Evolutionary conservation across 2,888 invertebrate genomes (phyloP), one percentile per base, ranked within the genome.

Genomic region (Hetaerina titia): DNA sequence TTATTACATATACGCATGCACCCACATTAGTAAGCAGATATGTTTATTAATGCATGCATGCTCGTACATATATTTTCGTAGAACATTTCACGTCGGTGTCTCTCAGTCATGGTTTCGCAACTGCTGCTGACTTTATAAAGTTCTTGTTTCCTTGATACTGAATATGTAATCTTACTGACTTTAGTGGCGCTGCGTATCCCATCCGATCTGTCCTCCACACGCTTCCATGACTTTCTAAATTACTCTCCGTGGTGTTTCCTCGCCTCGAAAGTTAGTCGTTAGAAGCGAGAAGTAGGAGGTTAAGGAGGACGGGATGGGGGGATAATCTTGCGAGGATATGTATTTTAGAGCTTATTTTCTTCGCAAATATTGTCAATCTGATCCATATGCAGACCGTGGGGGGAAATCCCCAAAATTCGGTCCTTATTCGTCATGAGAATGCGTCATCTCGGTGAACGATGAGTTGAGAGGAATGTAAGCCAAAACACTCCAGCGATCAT

Each of bases 201-300:
- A 81, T 81, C 31, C 81, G 81, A 81, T 81, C 81, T 81, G 81
- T 81, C 81, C 81, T 15, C 81, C 11, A 11, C 81, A 31, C 31
- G 31, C 81, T 81, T 13, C 81, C 81, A 81, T 81, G 81, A 81
- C 81, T 81, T 81, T 31, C 25, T 81, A 81, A 81, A n/a, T 81
- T n/a, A 13, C 81, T 11, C 81, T 81, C 22, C 31, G n/a, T 81
- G 81, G 31, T 31, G 81, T 31, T 31, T 25, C 81, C 25, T 31
- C 31, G 81, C 81, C 25, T 81, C 13, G 8, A 81, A 81, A 81
- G 81, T 81, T 81, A 15, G 81, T 22, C 31, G 2, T n/a, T 69
- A n/a, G 69, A 69, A 69, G n/a, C 69, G n/a, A 31, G 81, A 31
- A 81, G 11, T 11, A 25, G 2, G 81, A 31, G 31, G 25, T 13